Percentiles rank a stretch among this genome's conserved stretches.
phyloP scores from a whole-genome alignment of 2,113 vertebrate genomes.

The Dryoscopus gambensis region DNA sequence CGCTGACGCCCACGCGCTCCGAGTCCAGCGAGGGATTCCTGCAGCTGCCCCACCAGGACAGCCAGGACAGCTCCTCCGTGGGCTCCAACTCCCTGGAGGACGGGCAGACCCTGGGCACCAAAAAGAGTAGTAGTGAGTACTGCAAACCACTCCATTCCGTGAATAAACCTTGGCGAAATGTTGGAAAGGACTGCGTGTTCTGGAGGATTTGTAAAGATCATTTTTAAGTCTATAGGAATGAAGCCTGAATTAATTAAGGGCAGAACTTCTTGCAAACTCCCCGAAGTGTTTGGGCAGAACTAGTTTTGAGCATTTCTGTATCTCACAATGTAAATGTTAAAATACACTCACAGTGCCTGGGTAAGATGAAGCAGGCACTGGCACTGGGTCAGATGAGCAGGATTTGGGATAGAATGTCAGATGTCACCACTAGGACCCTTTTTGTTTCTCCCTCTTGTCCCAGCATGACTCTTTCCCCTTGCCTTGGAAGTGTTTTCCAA shows the following conservation, averaged over 20 bases:
- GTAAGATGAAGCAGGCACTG: background rate
- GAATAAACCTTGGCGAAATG: background rate
- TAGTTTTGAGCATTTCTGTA: background rate
- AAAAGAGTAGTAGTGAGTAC: conserved; percentile 95
- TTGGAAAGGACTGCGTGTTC: background rate
- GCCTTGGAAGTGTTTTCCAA: background rate
- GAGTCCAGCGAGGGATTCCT: conserved; percentile 91
- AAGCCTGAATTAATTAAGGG: background rate
- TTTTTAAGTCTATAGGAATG: background rate
- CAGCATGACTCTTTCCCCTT: background rate
- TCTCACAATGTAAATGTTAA: background rate
- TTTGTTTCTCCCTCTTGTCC: background rate
- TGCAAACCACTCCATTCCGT: background rate
- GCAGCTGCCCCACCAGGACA: conserved; percentile 84
- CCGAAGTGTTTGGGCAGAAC: background rate
- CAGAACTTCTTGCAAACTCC: background rate
- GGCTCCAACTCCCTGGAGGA: conserved; percentile 97
- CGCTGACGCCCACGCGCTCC: conserved; percentile 86
- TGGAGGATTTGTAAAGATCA: background rate
- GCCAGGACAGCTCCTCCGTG: conserved; percentile 95
- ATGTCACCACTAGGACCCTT: background rate
- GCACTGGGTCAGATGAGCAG: background rate
- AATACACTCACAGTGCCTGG: background rate
- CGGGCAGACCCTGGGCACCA: conserved; percentile 81
- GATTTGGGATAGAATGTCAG: background rate